A percentile compares a stretch with the other conserved stretches of the same genome.
These are phyloP conservation scores for Nomada fabriciana DNA, from an alignment of 2,888 invertebrate genomes.

Conservation along the genomic window DNA sequence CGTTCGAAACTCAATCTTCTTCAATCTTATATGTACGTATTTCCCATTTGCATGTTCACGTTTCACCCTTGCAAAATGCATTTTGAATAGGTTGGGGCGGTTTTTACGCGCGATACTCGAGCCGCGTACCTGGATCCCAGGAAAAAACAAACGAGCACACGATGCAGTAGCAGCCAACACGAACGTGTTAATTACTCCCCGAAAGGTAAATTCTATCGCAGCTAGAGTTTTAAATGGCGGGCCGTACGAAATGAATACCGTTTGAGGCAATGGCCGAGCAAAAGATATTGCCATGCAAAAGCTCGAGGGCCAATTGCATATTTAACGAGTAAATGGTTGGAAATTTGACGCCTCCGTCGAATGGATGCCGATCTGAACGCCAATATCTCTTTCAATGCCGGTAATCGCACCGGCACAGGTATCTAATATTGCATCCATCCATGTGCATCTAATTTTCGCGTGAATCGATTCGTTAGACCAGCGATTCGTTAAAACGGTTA, in stretches of 20 bases:
- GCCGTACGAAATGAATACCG: slow-evolving; percentile 7
- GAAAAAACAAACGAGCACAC: background rate
- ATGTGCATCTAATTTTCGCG: slow-evolving; percentile 49
- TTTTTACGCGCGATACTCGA: background rate
- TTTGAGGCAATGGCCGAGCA: slow-evolving; percentile 18
- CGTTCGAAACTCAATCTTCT: background rate
- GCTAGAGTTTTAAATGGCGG: slow-evolving; percentile 5
- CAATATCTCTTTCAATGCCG: slow-evolving; percentile 42
- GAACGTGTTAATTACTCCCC: slow-evolving; percentile 23
- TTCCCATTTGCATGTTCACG: background rate
- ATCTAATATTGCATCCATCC: slow-evolving; percentile 6
- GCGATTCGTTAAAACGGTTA: slow-evolving; percentile 1
- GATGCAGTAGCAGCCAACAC: background rate
- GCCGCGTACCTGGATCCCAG: background rate
- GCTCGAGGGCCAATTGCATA: slow-evolving; percentile 1
- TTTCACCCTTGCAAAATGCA: background rate
- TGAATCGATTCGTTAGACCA: slow-evolving; percentile 34
- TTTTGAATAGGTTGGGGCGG: background rate
- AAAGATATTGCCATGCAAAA: slow-evolving; percentile 12
- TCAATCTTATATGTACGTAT: background rate
- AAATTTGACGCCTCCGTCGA: slow-evolving; percentile 27
- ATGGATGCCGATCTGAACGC: slow-evolving; percentile 40
- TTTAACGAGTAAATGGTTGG: slow-evolving; percentile 21
- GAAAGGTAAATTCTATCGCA: background rate
- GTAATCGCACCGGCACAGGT: slow-evolving; percentile 27